Base-by-base conservation (phyloP, 2,113 vertebrate species). In the Pholis gunnellus region DNA sequence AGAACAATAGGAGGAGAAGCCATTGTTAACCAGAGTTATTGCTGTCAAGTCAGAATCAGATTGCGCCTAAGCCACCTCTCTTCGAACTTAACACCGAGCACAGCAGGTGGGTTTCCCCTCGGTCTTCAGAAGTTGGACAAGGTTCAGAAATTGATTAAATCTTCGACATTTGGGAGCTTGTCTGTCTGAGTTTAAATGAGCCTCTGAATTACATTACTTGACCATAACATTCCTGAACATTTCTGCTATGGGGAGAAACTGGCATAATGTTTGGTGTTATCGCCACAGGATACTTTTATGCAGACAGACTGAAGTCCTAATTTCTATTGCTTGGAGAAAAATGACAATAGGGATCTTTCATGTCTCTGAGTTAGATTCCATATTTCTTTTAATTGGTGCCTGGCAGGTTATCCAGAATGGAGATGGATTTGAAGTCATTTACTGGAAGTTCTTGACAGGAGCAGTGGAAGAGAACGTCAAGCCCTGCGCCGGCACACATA, bases 371-470 rank as follows among this genome's bases (percentile, higher is more conserved):
- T 88, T 86, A 77, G 91, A 94, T 86, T 78, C 72, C 87, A 91
- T 92, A 94, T 96, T 95, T 91, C 88, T 96, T 92, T 88, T 96
- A 95, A 95, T 95, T 95, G 87, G 78, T 63, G 87, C 87, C 88
- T 91, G 91, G 95, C 78, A 84, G 76, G 60, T 2, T 34, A 72
- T 90, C 90, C 78, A 81, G 93, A 94, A 95, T 92, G 90, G 94
- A 95, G 95, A 95, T 94, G 85, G 93, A 96, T 96, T 94, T 92
- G 93, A 93, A 83, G 81, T 95, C 87, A 94, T 94, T 95, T 94
- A 92, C 89, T 92, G 92, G 90, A 89, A 92, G 88, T 91, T 94
- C 93, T 94, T 94, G 82, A 93, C 95, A 93, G 95, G 93, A 89
- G 89, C 91, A 82, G 69, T 81, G 76, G 66, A 92, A 92, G 91